These are phyloP conservation scores for Acanthurus leucopareius DNA, from an alignment of 2,797 vertebrate genomes.

Conservation along the genomic window DNA sequence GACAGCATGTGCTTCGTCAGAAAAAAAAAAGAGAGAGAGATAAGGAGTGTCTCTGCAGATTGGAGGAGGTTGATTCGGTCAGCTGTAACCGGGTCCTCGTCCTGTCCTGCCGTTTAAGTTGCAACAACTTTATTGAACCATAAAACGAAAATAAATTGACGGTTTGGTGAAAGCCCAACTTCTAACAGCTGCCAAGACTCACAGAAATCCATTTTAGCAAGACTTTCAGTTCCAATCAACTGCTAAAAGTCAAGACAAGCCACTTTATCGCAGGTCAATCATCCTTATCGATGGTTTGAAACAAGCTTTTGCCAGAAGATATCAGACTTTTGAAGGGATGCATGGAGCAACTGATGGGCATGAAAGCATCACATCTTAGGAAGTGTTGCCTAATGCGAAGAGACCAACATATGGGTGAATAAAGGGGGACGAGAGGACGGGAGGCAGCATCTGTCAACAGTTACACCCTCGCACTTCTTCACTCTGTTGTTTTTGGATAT, in stretches of 20 bases:
- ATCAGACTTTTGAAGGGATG: background rate
- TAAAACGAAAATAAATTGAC: background rate
- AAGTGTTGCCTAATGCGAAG: background rate
- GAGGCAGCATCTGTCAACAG: conserved; percentile 19
- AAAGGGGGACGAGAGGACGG: background rate
- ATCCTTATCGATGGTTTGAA: background rate
- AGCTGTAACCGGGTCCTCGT: background rate
- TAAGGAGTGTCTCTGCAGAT: conserved; percentile 12
- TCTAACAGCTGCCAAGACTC: conserved; percentile 3
- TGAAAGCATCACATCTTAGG: background rate
- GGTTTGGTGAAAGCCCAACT: background rate
- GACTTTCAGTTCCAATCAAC: background rate
- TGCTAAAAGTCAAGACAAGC: conserved; percentile 5
- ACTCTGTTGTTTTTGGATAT: conserved; percentile 16
- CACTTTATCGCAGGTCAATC: background rate
- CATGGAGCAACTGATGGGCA: background rate
- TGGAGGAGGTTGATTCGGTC: background rate
- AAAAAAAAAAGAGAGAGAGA: background rate
- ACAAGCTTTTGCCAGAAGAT: background rate
- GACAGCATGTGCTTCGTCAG: conserved; percentile 56
- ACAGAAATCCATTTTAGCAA: background rate
- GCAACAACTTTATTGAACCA: conserved; percentile 1
- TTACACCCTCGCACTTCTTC: background rate
- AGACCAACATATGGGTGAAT: background rate
- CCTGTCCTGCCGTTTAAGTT: background rate